Evolutionary conservation across 2,888 invertebrate species (phyloP), one percentile per base, ranked within the genome.

Genomic region (Meandrusa payeni): DNA sequence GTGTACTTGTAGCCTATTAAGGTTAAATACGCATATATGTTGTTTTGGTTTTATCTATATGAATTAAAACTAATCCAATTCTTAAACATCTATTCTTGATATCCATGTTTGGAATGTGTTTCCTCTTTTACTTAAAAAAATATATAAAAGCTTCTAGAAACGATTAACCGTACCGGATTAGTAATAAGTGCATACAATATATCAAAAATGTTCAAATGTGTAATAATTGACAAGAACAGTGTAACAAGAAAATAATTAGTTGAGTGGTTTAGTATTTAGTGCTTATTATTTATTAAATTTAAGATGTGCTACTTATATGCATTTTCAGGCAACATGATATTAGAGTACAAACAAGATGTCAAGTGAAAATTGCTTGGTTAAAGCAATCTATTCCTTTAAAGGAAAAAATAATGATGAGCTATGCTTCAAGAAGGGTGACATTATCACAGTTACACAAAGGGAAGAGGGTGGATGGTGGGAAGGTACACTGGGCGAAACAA

Each of bases 381-480:
- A 95, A 79, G 97, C 98, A 47, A 91, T 97, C 61, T 97, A 95
- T 85, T 93, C 95, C 46, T 99, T 98, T 79, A 96, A 95, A 85
- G 98, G 97, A 53, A 94, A 94, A 73, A 98, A 99, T 75, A 99
- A 98, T 87, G 99, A 99, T 88, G 99, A 99, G 91, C 82, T 99
- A 56, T 96, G 96, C 72, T 97, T 99, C 79, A 94, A 93, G 63
- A 98, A 98, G 80, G 97, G 97, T 39, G 99, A 99, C 80, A 89
- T 98, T 55, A 98, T 99, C 59, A 97, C 97, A 22, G 94, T 99
- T 43, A 98, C 98, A 19, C 99, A 99, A 79, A 92, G 92, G 46
- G 94, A 96, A 66, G 98, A 98, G 66, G 99, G 98, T 40, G 98
- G 98, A 27, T 99, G 99, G 99, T 99, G 99, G 99, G 99, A 99